Base-by-base conservation (phyloP, 2,888 invertebrate species). In the Rhimphoctona megacephalus region DNA sequence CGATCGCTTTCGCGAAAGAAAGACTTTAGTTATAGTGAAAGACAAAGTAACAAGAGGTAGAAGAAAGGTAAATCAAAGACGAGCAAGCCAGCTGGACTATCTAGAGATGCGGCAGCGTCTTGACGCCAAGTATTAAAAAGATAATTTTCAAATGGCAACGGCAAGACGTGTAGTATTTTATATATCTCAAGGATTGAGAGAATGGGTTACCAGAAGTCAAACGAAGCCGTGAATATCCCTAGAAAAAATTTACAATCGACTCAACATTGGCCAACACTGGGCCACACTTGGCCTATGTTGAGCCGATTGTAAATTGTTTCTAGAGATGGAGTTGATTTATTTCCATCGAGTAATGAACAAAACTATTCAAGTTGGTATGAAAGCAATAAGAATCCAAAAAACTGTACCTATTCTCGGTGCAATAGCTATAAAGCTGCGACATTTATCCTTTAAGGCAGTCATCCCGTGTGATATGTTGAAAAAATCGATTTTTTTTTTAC, bases 281-380 rank as follows among this genome's bases (percentile, higher is more conserved):
- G n/a, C n/a, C n/a, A n/a, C n/a, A n/a, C n/a, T n/a, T n/a, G n/a
- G n/a, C n/a, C n/a, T n/a, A n/a, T n/a, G n/a, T n/a, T n/a, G n/a
- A n/a, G n/a, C n/a, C n/a, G n/a, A n/a, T n/a, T n/a, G n/a, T n/a
- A n/a, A n/a, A n/a, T n/a, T n/a, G n/a, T n/a, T n/a, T n/a, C n/a
- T n/a, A n/a, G n/a, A n/a, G n/a, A n/a, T n/a, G n/a, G 54, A 39
- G 43, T 73, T 49, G 61, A n/a, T 81, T 67, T 30, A 81, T 81
- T 39, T 54, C 30, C n/a, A 30, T 57, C 33, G 17, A 69, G 66
- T 66, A 54, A 57, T 22, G 57, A 82, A 82, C 30, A 57, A 81
- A 74, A 67, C 9, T 57, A 57, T 33, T 1, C 36, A n/a, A 17
- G 52, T 52, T 66, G 66, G 52, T 30, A n/a, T 54, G 57, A 22